phyloP scores from a whole-genome alignment of 2,113 vertebrate genomes.

The Sprattus sprattus region DNA sequence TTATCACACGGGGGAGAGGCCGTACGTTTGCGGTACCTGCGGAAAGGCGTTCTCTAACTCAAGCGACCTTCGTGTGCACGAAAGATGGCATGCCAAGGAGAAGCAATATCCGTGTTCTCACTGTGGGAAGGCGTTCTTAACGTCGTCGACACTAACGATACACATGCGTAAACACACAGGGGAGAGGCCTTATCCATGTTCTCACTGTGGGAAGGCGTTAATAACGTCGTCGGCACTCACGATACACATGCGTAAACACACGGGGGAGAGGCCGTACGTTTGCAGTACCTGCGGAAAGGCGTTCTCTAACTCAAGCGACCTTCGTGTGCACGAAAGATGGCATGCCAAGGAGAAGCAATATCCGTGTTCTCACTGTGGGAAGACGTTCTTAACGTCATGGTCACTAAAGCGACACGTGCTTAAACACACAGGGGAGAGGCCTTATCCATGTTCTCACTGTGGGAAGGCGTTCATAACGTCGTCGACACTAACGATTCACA shows the following conservation, averaged over 20 bases:
- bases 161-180: no score
- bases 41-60: neutral
- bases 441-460: neutral
- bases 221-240: no score
- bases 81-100: neutral
- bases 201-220: no score
- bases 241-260: neutral
- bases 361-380: slow-evolving; percentile 1
- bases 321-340: neutral
- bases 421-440: neutral
- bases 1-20: neutral
- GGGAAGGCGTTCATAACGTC: neutral
- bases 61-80: neutral
- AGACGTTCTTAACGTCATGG: neutral
- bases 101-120: no score
- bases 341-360: neutral
- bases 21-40: neutral
- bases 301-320: neutral
- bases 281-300: neutral
- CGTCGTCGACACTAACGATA: no score
- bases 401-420: neutral
- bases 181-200: no score
- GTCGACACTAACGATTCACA: neutral
- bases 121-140: no score
- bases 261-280: neutral